phyloP scores from a whole-genome alignment of 2,113 vertebrate genomes.

The Cyprinodon brontotheroides region DNA sequence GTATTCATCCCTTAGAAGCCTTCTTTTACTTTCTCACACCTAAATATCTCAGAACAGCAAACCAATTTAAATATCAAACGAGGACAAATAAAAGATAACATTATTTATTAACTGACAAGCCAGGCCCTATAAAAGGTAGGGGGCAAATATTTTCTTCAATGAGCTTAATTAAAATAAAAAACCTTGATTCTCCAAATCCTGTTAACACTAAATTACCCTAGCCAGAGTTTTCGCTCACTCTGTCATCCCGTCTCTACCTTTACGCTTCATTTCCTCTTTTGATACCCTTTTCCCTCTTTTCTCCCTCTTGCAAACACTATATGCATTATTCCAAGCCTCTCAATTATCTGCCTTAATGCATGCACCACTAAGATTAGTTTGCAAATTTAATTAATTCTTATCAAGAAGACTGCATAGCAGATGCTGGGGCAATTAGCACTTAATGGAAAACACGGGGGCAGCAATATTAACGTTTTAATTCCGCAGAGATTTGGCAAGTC shows the following conservation, averaged over 20 bases:
- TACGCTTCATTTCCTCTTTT: constrained; percentile 43
- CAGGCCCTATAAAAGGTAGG: not conserved
- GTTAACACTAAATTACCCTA: constrained; percentile 38
- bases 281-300: constrained; percentile 24
- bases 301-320: constrained; percentile 62
- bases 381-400: constrained; percentile 84
- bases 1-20: not conserved
- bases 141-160: not conserved
- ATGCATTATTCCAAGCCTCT: constrained; percentile 69
- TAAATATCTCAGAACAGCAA: not conserved
- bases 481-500: constrained; percentile 75
- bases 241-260: constrained; percentile 45
- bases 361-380: constrained; percentile 80
- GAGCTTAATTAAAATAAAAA: constrained; percentile 24
- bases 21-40: not conserved
- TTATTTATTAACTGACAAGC: not conserved
- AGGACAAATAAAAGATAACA: not conserved
- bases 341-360: constrained; percentile 77
- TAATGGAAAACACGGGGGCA: constrained; percentile 80
- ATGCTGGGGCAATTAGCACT: constrained; percentile 81
- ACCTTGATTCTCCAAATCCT: constrained; percentile 50
- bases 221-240: constrained; percentile 47
- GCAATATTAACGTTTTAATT: constrained; percentile 80
- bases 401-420: constrained; percentile 80
- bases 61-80: not conserved